Base-by-base conservation (phyloP, 1,140 invertebrate genomes). In the Heliconius melpomene region DNA sequence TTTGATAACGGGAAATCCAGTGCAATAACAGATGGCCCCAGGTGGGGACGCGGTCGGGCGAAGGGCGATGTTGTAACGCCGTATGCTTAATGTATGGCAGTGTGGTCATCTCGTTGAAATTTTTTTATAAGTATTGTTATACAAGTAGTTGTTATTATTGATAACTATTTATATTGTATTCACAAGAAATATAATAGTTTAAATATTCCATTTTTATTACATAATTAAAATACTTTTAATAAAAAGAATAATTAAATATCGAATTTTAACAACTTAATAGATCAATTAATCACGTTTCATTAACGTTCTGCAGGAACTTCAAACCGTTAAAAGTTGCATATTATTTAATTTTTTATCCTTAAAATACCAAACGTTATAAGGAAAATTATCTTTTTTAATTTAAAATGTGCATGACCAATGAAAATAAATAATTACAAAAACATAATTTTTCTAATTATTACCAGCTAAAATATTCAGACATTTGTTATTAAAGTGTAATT, bases 1-100 rank as follows among this genome's bases (percentile, higher is more conserved):
- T 84, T 87, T 84, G 85, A 84, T 91, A 92, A 91, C 89, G 89
- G 89, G 82, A 89, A 46, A 87, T 89, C 87, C 74, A 83, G 81
- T 86, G 82, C 85, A 82, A 82, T 84, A 83, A 85, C 83, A 83
- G 76, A 80, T 81, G 75, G 79, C 80, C 80, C 79, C 40, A 75
- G 78, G 82, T 76, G 52, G 70, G 74, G 71, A 81, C 66, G 79
- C 78, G 74, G 72, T 77, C 73, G 66, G 52, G 72, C 73, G 73
- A 36, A 29, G n/a, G 71, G 46, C 74, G 72, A 54, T 80, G 83
- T 82, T 77, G 78, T 78, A 84, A 82, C 77, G 32, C 72, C 57
- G 70, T 75, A 81, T 16, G 29, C 60, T 79, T 79, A 57, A 77
- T 77, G 57, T 71, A 71, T 75, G 72, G 32, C 46, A 18, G 60